Base-by-base conservation (phyloP, 2,888 invertebrate genomes). In the Drosophila rubida region DNA sequence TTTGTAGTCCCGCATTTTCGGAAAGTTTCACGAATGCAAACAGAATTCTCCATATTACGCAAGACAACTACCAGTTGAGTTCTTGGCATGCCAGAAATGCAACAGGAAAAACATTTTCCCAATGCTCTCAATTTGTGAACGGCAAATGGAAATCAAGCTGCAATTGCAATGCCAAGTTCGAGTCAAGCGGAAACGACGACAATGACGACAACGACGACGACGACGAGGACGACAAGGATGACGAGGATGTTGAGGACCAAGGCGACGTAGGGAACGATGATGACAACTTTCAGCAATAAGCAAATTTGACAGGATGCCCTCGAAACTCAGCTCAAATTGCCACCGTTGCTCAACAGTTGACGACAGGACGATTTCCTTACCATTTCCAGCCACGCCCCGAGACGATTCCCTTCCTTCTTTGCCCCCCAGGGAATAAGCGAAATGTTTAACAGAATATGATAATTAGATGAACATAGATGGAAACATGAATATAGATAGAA, bases 91-190 rank as follows among this genome's bases (percentile, higher is more conserved):
- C 54, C 44, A 48, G 60, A 63, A 49, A 46, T 45, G 65, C 46
- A 49, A 63, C 57, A 77, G 74, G 46, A 64, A 77, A 65, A 74
- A 69, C 78, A 84, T 71, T 77, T 71, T 45, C 57, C 79, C 35
- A 70, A 64, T 48, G 63, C 61, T 48, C 75, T 44, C 78, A 53
- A 54, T 73, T 61, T 42, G 61, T 23, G 67, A 58, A 67, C 57
- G 55, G 70, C 66, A 75, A 79, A 85, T 79, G 80, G 70, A 81
- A 78, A 78, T 85, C 79, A 78, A 78, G 75, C 79, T 79, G 67
- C 75, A 85, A 78, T 64, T 64, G 70, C 79, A 75, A 60, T 51
- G 64, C 59, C 49, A 63, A 64, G 61, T 75, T 41, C 37, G 50
- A 75, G 45, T 51, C 57, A 45, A 46, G 55, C 73, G 73, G 77